Evolutionary conservation across 2,888 invertebrate genomes (phyloP).

Genomic region (Leucophora obtusa): DNA sequence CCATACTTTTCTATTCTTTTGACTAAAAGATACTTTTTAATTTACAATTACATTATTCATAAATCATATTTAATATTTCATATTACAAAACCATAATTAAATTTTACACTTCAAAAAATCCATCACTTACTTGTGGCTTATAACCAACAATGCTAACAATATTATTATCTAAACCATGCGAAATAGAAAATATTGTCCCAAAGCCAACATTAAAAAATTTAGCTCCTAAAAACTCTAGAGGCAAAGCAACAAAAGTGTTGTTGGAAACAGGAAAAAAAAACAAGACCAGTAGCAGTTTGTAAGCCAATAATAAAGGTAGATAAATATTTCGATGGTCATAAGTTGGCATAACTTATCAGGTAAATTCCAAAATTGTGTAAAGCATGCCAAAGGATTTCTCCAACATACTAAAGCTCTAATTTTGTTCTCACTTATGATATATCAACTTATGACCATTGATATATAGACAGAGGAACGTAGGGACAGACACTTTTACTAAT

Average conservation of each 20-base stretch:
- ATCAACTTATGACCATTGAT: no score
- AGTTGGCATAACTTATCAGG: not conserved
- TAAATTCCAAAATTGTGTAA: no score
- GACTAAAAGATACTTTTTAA: not conserved
- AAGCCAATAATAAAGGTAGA: conserved; percentile 42
- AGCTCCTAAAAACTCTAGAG: conserved; percentile 55
- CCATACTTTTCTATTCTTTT: not conserved
- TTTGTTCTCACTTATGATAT: no score
- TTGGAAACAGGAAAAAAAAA: conserved; percentile 4
- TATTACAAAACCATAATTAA: conserved; percentile 54
- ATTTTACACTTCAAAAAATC: conserved; percentile 55
- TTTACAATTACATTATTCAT: conserved; percentile 30
- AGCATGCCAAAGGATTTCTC: no score
- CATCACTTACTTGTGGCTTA: conserved; percentile 36
- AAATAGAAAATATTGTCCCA: conserved; percentile 49
- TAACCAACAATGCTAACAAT: conserved; percentile 5
- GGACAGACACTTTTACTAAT: conserved; percentile 32
- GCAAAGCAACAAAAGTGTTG: conserved; percentile 34
- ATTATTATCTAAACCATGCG: conserved; percentile 28
- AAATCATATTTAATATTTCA: conserved; percentile 46
- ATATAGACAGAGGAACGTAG: not conserved
- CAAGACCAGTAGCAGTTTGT: conserved; percentile 43
- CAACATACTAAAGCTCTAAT: no score
- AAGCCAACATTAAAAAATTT: conserved; percentile 61
- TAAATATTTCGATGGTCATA: not conserved